A percentile compares a stretch with the other conserved stretches of the same genome.
Evolutionary conservation across 2,888 invertebrate genomes (phyloP).

Genomic region (Arenicola marina): DNA sequence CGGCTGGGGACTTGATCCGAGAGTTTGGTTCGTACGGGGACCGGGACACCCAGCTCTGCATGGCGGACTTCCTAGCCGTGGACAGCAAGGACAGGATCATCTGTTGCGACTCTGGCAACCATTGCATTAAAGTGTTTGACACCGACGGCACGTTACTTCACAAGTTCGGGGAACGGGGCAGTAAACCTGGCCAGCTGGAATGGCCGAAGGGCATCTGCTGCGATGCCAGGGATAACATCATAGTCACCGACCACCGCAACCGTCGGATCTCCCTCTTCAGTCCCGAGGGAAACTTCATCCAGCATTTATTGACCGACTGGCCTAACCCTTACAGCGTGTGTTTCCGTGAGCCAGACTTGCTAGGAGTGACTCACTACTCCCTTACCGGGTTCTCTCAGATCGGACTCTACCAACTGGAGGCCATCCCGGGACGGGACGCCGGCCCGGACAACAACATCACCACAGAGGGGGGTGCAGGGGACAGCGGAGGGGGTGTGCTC

Average conservation of each 20-base stretch:
- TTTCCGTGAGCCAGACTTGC: background rate
- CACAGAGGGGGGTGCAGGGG: too few species aligned
- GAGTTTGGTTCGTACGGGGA: slow-evolving; percentile 31
- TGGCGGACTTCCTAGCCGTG: slow-evolving; percentile 33
- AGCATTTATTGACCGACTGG: slow-evolving; percentile 15
- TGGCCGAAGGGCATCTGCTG: slow-evolving; percentile 32
- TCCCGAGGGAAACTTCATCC: slow-evolving; percentile 26
- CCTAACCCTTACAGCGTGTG: slow-evolving; percentile 20
- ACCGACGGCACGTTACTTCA: slow-evolving; percentile 13
- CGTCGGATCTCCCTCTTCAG: slow-evolving; percentile 23
- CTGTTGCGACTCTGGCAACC: slow-evolving; percentile 30
- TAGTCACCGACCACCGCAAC: slow-evolving; percentile 27
- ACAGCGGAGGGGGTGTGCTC: too few species aligned
- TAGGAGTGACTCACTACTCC: slow-evolving; percentile 25
- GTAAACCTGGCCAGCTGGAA: slow-evolving; percentile 20
- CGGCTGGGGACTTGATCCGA: slow-evolving; percentile 13
- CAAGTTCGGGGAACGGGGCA: slow-evolving; percentile 25
- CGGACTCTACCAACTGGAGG: background rate
- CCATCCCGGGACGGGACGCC: background rate
- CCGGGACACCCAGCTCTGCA: slow-evolving; percentile 24
- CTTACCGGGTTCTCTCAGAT: slow-evolving; percentile 19
- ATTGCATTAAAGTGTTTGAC: slow-evolving; percentile 31
- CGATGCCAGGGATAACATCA: slow-evolving; percentile 25
- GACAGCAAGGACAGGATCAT: slow-evolving; percentile 27
- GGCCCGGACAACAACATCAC: too few species aligned